Evolutionary conservation across 2,888 invertebrate species (phyloP), one percentile per base, ranked within the genome.

Genomic region (Chorisops tibialis): DNA sequence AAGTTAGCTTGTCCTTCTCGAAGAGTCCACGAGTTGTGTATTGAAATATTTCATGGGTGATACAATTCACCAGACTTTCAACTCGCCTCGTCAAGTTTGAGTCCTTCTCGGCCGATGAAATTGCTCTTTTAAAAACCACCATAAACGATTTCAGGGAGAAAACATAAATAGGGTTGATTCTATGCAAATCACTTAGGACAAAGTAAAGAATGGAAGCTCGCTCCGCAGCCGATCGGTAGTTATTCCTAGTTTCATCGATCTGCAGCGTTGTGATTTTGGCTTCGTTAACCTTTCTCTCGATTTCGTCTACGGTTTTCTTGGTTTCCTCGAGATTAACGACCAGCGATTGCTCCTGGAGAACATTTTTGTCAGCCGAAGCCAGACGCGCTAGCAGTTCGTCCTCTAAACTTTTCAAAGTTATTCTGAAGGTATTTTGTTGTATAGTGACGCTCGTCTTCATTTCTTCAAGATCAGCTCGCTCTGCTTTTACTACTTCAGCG

Each of bases 71-170:
- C 41, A 96, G 79, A 72, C 89, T 86, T 0, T 73, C 67, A 0
- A 96, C 92, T 37, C 96, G 82, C 2, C 81, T 80, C 41, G 85
- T 85, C 1, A 93, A 80, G 11, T 85, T 87, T 0, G 89, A 87
- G 0, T 86, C 84, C 0, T 82, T 78, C 7, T 85, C 83, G 0
- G 95, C 89, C 52, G 81, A 80, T 22, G 82, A 81, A 51, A 96
- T 85, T 1, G 96, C 93, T 65, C 91, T 90, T 68, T 88, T 89
- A 76, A 96, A 96, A 4, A 96, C 96, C 1, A 89, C 87, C 75
- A 89, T 93, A 80, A 96, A 96, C 0, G 96, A 93, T 77, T 96
- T 96, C 59, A 97, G 79, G 0, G 96, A 96, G 80, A 96, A 97
- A 75, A 96, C 94, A 75, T 97, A 97, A 73, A 97, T 92, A 39